Percentiles rank a stretch among this genome's conserved stretches.
Evolutionary conservation across 1,140 invertebrate genomes (phyloP).

Genomic region (Cepaea nemoralis): DNA sequence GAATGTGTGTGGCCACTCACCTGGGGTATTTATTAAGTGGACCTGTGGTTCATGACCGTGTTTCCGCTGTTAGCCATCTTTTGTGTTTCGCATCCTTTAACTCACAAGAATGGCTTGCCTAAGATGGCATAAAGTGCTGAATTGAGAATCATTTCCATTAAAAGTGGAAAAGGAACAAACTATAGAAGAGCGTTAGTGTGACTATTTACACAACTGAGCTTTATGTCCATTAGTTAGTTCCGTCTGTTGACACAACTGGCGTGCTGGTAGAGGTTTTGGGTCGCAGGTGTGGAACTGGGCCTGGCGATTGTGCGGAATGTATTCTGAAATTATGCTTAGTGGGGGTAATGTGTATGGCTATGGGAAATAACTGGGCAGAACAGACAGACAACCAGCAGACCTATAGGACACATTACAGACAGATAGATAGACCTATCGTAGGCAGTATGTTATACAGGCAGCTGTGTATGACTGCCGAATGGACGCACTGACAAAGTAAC

Average conservation of each 20-base stretch:
- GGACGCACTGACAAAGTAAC: no score
- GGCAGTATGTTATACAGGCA: no score
- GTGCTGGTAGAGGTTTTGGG: neutral
- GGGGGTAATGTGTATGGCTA: neutral
- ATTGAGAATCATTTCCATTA: neutral
- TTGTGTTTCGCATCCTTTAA: neutral
- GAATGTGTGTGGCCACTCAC: no score
- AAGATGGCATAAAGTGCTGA: neutral
- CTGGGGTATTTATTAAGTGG: no score
- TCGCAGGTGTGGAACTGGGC: conserved; percentile 11
- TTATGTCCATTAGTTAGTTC: neutral
- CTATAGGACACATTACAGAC: no score
- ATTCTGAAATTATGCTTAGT: neutral
- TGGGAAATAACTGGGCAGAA: no score
- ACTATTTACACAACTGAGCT: conserved; percentile 7
- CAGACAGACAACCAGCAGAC: no score
- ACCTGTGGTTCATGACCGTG: neutral
- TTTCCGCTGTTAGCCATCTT: neutral
- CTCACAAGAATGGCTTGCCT: neutral
- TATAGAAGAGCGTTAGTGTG: neutral
- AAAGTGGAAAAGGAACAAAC: neutral
- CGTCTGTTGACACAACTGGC: conserved; percentile 11
- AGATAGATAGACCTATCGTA: no score
- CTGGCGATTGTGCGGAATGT: conserved; percentile 11
- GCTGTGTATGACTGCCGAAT: no score